A percentile compares a stretch with the other conserved stretches of the same genome.
Conservation (phyloP, 2,888 invertebrate species). For the Cheilosia vulpina region DNA sequence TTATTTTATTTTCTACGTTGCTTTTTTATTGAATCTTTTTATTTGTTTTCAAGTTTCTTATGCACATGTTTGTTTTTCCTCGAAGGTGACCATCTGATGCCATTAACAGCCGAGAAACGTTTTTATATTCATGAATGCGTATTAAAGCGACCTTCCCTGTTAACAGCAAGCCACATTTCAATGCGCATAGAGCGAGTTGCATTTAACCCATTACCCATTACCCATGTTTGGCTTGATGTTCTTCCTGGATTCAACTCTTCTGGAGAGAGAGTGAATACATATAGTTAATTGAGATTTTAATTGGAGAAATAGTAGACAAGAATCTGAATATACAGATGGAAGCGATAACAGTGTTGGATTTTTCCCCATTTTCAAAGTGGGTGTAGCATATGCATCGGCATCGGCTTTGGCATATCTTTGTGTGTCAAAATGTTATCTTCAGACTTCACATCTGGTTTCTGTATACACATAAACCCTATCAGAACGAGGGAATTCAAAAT, state of each 20-base stretch:
- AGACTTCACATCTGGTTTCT: conserved; percentile 39
- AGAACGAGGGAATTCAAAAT: not conserved
- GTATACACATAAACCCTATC: conserved; percentile 8
- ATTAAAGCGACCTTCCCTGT: conserved; percentile 25
- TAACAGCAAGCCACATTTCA: conserved; percentile 18
- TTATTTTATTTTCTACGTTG: conserved; percentile 12
- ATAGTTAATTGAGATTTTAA: conserved; percentile 46
- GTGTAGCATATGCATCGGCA: conserved; percentile 18
- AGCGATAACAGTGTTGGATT: conserved; percentile 6
- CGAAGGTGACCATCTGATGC: conserved; percentile 22
- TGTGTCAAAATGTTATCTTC: conserved; percentile 38
- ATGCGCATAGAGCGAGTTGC: conserved; percentile 1
- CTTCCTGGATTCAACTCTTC: conserved; percentile 13
- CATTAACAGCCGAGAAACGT: conserved; percentile 40
- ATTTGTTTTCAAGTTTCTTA: conserved; percentile 21
- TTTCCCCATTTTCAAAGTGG: conserved; percentile 5
- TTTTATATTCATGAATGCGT: conserved; percentile 55
- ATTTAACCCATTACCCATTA: not conserved
- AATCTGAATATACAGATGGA: conserved; percentile 12
- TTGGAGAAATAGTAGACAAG: conserved; percentile 31
- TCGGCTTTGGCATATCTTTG: conserved; percentile 7
- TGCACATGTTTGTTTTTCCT: conserved; percentile 10
- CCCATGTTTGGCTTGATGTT: not conserved
- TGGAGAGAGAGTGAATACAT: not conserved
- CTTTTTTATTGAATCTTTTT: conserved; percentile 10